Evolutionary conservation across 2,888 invertebrate genomes (phyloP).

Genomic region (Eristalinus aeneus): DNA sequence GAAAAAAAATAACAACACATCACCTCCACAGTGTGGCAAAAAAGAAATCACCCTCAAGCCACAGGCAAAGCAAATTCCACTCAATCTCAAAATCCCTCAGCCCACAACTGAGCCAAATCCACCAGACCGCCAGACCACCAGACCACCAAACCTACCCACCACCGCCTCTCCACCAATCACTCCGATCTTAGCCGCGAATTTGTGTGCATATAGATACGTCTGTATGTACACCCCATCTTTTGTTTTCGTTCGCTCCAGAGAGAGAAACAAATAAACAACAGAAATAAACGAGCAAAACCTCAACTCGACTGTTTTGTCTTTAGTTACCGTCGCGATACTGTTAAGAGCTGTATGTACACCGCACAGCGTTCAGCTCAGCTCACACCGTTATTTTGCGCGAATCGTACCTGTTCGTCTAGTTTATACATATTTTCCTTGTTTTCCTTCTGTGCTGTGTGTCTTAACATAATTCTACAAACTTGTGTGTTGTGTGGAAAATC

Average conservation of each 20-base stretch:
- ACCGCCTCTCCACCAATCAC: constrained; percentile 49
- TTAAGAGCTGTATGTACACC: constrained; percentile 71
- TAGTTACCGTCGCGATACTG: constrained; percentile 80
- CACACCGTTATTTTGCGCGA: constrained; percentile 66
- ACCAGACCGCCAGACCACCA: constrained; percentile 8
- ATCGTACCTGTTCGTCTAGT: constrained; percentile 67
- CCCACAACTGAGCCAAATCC: constrained; percentile 18
- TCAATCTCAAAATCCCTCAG: constrained; percentile 56
- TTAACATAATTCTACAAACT: constrained; percentile 19
- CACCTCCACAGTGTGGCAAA: constrained; percentile 1
- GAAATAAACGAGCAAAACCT: constrained; percentile 58
- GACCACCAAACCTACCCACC: constrained; percentile 31
- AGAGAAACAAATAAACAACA: constrained; percentile 43
- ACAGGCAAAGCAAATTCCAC: constrained; percentile 44
- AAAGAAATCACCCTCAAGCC: constrained; percentile 15
- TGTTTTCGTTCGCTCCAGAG: constrained; percentile 54
- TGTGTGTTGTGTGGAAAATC: constrained; percentile 17
- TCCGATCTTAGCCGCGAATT: constrained; percentile 69
- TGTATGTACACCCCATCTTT: constrained; percentile 22
- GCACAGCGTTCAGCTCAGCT: constrained; percentile 62
- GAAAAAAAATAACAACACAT: constrained; percentile 6
- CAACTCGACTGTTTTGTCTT: constrained; percentile 73
- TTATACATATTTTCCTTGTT: constrained; percentile 49
- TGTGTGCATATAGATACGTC: constrained; percentile 12
- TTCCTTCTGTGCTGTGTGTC: constrained; percentile 12